Evolutionary conservation across 1,140 invertebrate genomes (phyloP).

Genomic region (Papilio glaucus): DNA sequence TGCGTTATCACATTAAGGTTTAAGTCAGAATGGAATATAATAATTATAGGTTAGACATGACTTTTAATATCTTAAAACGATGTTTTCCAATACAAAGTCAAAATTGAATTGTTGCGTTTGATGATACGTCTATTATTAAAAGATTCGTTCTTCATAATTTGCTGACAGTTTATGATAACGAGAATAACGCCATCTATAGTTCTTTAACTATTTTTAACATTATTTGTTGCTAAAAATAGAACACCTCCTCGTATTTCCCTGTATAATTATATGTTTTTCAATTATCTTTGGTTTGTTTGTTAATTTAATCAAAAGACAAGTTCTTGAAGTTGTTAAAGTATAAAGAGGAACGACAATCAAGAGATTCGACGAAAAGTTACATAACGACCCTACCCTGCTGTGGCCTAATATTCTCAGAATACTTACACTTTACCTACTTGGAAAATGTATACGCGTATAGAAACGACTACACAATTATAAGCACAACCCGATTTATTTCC

Average conservation of each 20-base stretch:
- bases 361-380: conserved; percentile 7
- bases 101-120: no score
- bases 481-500: not conserved
- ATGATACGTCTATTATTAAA: no score
- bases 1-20: no score
- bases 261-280: not conserved
- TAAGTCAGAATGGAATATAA: no score
- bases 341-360: conserved; percentile 6
- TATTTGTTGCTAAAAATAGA: not conserved
- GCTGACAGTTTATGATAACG: no score
- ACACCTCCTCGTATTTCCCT: not conserved
- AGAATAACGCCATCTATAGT: no score
- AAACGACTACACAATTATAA: not conserved
- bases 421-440: not conserved
- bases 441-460: not conserved
- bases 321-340: conserved; percentile 8
- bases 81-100: no score
- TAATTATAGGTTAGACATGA: no score
- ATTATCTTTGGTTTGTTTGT: not conserved
- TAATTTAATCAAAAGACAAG: conserved; percentile 21
- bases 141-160: no score
- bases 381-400: not conserved
- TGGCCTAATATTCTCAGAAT: not conserved
- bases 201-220: not conserved
- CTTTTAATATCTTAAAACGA: no score